Conservation (phyloP, 2,113 vertebrate species). For the Prinia subflava region DNA sequence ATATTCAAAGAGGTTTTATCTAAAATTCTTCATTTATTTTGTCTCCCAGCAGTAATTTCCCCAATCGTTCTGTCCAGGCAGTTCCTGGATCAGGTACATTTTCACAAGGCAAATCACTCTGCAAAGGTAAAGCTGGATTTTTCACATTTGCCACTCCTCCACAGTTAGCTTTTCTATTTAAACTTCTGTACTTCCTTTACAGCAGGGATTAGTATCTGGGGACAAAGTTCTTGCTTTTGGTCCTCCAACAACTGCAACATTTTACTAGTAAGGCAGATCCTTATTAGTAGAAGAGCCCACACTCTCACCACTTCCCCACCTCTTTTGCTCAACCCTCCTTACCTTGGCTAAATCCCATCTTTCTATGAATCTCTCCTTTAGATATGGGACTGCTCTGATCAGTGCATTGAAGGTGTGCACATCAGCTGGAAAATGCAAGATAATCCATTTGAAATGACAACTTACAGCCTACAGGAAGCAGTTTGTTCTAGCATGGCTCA, state of each 20-base stretch:
- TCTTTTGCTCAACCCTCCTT: conserved; percentile 31
- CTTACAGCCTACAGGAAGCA: background rate
- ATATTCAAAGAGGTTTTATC: background rate
- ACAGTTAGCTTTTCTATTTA: background rate
- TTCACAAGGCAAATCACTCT: background rate
- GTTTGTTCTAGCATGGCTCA: conserved; percentile 22
- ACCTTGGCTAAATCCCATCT: conserved; percentile 81
- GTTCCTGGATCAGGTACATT: background rate
- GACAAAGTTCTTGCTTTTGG: background rate
- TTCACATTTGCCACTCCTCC: background rate
- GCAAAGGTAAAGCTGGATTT: background rate
- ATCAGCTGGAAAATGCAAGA: conserved; percentile 74
- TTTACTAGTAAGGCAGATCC: background rate
- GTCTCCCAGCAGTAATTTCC: background rate
- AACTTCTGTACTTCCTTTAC: background rate
- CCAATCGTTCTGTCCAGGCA: background rate
- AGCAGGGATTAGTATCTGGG: background rate
- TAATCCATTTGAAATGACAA: background rate
- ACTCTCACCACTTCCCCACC: background rate
- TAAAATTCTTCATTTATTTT: background rate
- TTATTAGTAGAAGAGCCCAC: background rate
- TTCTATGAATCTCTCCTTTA: conserved; percentile 69
- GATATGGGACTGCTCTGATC: conserved; percentile 71
- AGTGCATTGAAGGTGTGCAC: conserved; percentile 87
- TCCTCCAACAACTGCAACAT: background rate